Percentiles rank a stretch among this genome's conserved stretches.
Evolutionary conservation across 2,797 vertebrate genomes (phyloP).

Genomic region (Pseudochaenichthys georgianus): DNA sequence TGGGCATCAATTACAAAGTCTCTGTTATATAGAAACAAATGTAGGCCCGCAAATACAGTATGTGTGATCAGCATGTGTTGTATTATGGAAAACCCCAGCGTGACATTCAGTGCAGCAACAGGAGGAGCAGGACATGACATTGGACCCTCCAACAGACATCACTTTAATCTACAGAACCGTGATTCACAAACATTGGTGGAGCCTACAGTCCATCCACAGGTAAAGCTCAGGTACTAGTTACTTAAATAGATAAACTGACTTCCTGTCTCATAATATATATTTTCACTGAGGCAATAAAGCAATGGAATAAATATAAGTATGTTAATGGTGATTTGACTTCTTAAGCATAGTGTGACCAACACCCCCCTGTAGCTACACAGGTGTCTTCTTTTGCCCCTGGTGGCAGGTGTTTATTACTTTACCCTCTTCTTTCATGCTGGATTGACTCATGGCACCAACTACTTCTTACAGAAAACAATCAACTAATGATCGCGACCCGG

Average conservation of each 20-base stretch:
- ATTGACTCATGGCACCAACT: not conserved
- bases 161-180: not conserved
- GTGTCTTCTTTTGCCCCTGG: conserved; percentile 1
- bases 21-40: too few species aligned
- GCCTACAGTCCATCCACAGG: not conserved
- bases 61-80: not conserved
- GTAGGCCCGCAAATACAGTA: too few species aligned
- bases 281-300: too few species aligned
- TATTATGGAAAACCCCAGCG: not conserved
- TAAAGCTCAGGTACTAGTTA: too few species aligned
- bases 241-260: too few species aligned
- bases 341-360: not conserved
- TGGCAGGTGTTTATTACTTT: conserved; percentile 10
- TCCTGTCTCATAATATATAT: too few species aligned
- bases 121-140: accelerated
- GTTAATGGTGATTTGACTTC: too few species aligned
- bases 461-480: too few species aligned
- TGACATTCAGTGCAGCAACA: conserved; percentile 2
- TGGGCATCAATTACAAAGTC: too few species aligned
- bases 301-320: too few species aligned
- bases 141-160: conserved; percentile 1
- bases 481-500: too few species aligned
- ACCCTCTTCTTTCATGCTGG: not conserved
- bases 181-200: not conserved
- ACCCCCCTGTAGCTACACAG: not conserved